These are phyloP conservation scores for Hyperoplus immaculatus DNA, from an alignment of 2,797 vertebrate species.

Conservation along the genomic window DNA sequence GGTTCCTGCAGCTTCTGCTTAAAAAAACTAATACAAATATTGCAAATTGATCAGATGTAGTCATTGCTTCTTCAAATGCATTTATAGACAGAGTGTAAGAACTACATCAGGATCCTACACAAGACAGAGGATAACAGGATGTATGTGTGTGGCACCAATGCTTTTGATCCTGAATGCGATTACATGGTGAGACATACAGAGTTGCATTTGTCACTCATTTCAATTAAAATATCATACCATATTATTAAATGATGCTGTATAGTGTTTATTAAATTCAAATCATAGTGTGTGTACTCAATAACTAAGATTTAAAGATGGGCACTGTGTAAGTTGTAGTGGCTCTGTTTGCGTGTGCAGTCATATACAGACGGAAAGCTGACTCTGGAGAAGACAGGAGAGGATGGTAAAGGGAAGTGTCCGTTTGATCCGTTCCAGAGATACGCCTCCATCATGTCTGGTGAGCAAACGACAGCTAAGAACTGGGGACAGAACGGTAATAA, in stretches of 20 bases:
- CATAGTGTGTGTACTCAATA: too few relatives aligned
- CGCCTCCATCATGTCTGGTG: constrained; percentile 86
- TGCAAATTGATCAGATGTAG: neutral
- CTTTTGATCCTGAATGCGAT: constrained; percentile 86
- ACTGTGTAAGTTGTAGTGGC: neutral
- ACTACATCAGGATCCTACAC: constrained; percentile 87
- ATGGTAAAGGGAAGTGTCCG: constrained; percentile 88
- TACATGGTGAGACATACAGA: constrained; percentile 81
- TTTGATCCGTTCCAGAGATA: constrained; percentile 87
- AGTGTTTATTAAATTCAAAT: neutral
- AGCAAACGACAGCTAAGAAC: constrained; percentile 43
- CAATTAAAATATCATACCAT: too few relatives aligned
- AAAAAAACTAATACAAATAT: neutral
- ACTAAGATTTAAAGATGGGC: neutral
- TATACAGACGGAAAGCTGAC: constrained; percentile 71
- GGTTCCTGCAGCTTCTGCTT: constrained; percentile 20
- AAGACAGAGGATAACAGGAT: constrained; percentile 75
- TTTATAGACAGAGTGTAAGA: constrained; percentile 86
- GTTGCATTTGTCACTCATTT: neutral
- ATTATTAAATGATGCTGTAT: neutral
- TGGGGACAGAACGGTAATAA: neutral
- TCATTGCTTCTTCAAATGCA: constrained; percentile 29
- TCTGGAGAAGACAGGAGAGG: constrained; percentile 73
- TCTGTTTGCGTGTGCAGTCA: constrained; percentile 69
- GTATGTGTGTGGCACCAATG: constrained; percentile 88